phyloP scores from a whole-genome alignment of 1,140 invertebrate species.

The Bombus vancouverensis region DNA sequence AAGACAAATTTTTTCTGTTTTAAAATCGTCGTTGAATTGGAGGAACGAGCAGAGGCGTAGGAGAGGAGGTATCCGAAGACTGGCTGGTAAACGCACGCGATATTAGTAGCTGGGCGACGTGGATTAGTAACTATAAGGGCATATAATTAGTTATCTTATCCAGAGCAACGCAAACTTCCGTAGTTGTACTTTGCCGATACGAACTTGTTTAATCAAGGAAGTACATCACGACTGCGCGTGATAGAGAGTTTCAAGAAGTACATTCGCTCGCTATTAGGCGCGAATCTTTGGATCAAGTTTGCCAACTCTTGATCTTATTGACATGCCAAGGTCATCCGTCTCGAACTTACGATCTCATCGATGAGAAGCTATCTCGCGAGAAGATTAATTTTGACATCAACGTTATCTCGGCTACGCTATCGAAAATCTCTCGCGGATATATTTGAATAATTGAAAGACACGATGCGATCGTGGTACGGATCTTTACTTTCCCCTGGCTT shows the following conservation, averaged over 20 bases:
- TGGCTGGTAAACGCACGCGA: not conserved
- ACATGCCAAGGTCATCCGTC: not conserved
- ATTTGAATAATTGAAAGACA: too few species aligned
- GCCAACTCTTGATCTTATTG: not conserved
- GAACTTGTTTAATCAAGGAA: constrained; percentile 49
- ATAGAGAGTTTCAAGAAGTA: constrained; percentile 13
- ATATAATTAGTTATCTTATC: constrained; percentile 19
- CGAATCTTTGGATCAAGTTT: not conserved
- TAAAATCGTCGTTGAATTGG: not conserved
- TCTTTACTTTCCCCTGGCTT: too few species aligned
- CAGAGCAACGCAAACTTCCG: not conserved
- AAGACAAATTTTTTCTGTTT: not conserved
- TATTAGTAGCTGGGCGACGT: not conserved
- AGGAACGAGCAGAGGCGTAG: not conserved
- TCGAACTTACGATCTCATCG: not conserved
- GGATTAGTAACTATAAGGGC: not conserved
- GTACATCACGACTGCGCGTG: constrained; percentile 6
- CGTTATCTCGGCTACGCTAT: too few species aligned
- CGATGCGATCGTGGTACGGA: too few species aligned
- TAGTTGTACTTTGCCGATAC: constrained; percentile 24
- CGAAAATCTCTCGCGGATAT: not conserved
- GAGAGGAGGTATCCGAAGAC: too few species aligned
- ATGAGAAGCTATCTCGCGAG: too few species aligned
- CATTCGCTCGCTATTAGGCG: not conserved
- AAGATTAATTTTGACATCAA: not conserved